A percentile compares a stretch with the other conserved stretches of the same genome.
Conservation (phyloP, 2,797 vertebrate species). For the Chelon auratus region DNA sequence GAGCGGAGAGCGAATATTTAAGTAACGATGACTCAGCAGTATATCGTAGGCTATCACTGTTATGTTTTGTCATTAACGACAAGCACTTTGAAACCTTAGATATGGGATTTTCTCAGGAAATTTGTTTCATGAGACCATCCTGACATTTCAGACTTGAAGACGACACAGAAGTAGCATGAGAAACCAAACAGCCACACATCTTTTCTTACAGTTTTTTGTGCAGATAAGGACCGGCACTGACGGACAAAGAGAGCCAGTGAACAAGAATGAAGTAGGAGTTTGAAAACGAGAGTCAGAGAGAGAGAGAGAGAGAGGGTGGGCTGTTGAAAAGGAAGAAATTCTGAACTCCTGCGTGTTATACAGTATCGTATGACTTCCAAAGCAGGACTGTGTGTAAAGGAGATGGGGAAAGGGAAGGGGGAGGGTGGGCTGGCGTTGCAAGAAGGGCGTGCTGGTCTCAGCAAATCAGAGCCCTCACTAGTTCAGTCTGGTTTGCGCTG, state of each 20-base stretch:
- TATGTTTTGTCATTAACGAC: background rate
- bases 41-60: background rate
- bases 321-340: conserved; percentile 48
- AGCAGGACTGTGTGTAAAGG: conserved; percentile 45
- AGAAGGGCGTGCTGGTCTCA: conserved; percentile 71
- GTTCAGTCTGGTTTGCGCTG: conserved; percentile 46
- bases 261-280: conserved; percentile 43
- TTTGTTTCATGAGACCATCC: conserved; percentile 6
- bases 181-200: conserved; percentile 5
- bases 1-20: conserved; percentile 4
- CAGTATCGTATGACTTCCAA: conserved; percentile 68
- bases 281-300: conserved; percentile 21
- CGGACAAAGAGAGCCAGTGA: conserved; percentile 65
- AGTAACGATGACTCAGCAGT: conserved; percentile 18
- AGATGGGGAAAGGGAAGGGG: conserved; percentile 25
- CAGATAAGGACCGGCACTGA: conserved; percentile 9
- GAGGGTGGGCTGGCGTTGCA: conserved; percentile 10
- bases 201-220: conserved; percentile 37
- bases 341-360: conserved; percentile 39
- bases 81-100: background rate
- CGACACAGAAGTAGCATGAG: background rate
- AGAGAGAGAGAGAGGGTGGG: conserved; percentile 10
- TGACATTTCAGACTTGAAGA: conserved; percentile 25
- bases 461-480: conserved; percentile 71
- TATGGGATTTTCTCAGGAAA: background rate